These are phyloP conservation scores for Megamerina dolium DNA, from an alignment of 2,888 invertebrate genomes.

Conservation along the genomic window DNA sequence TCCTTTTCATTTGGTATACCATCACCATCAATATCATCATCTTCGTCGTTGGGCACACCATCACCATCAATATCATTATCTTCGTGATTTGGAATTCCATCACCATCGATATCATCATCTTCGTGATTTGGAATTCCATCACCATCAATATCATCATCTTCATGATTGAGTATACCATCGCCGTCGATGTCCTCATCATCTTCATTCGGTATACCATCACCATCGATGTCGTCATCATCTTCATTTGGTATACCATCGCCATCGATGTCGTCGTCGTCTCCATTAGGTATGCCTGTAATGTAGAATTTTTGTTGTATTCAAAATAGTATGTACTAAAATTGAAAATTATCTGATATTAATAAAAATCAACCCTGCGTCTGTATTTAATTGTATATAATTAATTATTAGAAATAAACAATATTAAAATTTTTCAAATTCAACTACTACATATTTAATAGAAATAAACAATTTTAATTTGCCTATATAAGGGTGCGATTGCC, in stretches of 20 bases:
- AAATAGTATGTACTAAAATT: no score
- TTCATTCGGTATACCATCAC: conserved; percentile 35
- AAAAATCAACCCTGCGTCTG: no score
- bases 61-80: conserved; percentile 35
- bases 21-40: conserved; percentile 35
- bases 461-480: no score
- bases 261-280: conserved; percentile 43
- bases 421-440: no score
- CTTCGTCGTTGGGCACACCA: conserved; percentile 35
- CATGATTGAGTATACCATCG: conserved; percentile 41
- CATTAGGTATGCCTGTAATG: conserved; percentile 44
- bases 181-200: conserved; percentile 35
- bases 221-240: conserved; percentile 37
- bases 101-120: conserved; percentile 30
- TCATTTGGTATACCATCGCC: conserved; percentile 42
- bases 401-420: no score
- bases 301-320: no score
- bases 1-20: conserved; percentile 43
- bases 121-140: conserved; percentile 32
- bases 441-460: no score
- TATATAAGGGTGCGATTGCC: no score
- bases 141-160: conserved; percentile 45
- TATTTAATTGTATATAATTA: no score
- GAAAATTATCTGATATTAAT: no score
- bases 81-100: conserved; percentile 33